Evolutionary conservation across 2,888 invertebrate genomes (phyloP), one percentile per base, ranked within the genome.

Genomic region (Amblyteles armatorius): DNA sequence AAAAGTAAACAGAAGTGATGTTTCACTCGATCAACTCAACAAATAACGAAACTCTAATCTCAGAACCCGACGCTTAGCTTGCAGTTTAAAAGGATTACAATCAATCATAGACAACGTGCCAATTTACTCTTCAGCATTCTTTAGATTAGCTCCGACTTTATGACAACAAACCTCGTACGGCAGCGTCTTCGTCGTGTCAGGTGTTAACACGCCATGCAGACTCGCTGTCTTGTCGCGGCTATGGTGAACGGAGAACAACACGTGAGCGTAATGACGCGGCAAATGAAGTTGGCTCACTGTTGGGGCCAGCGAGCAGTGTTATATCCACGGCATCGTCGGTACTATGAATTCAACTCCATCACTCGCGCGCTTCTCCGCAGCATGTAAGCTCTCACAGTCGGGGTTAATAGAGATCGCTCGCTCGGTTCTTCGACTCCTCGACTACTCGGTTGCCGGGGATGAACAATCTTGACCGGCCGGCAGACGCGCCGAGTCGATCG

Each of bases 361-460:
- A 88, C 79, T 80, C 73, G 76, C 82, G 82, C 84, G 73, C 73
- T 76, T 74, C 82, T 83, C 85, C 81, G 83, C 81, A 26, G 83
- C 82, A 82, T 65, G 76, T 67, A 80, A 55, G 80, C 67, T 60
- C 74, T 40, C 40, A 81, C 84, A 81, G 84, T 82, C 88, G 90
- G 80, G 92, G 91, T 92, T 91, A 92, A 92, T 92, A 90, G 92
- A 91, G 92, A 92, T 91, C 91, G 91, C 90, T 90, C 91, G 44
- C 57, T 57, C 91, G 91, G 86, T 90, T 88, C 83, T 78, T 79
- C 85, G 57, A 26, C 57, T 57, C 57, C 22, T 57, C 57, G 57
- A 26, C 57, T 3, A 26, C 13, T 22, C 57, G 26, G 26, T 22
- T 22, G 57, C 57, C 4, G 26, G 57, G 52, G 19, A 19, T n/a